A percentile compares a stretch with the other conserved stretches of the same genome.
Conservation (phyloP, 2,113 vertebrate genomes). For the Ammodramus savannarum region DNA sequence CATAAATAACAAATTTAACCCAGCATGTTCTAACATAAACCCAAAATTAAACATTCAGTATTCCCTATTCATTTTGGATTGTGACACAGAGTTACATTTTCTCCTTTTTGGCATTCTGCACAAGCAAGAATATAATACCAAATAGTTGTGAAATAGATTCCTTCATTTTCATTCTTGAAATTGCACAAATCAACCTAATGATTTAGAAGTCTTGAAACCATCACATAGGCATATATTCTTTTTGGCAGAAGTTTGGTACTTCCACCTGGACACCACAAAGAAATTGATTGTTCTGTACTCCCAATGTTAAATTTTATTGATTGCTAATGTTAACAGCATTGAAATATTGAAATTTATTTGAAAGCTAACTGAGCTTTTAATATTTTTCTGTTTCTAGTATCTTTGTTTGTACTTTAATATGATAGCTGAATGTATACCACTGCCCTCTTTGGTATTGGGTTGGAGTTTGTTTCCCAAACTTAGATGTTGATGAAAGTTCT, state of each 20-base stretch:
- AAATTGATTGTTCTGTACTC: neutral
- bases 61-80: neutral
- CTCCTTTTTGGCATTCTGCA: neutral
- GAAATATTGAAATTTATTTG: neutral
- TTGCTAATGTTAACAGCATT: neutral
- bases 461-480: accelerated
- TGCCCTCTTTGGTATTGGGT: accelerated
- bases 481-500: neutral
- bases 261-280: neutral
- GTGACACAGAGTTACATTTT: neutral
- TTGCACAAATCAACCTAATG: neutral
- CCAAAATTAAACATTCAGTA: neutral
- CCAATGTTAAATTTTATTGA: neutral
- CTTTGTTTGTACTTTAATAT: neutral
- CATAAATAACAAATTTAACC: neutral
- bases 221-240: neutral
- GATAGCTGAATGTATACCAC: neutral
- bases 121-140: neutral
- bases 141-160: neutral
- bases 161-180: neutral
- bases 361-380: neutral
- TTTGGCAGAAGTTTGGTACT: neutral
- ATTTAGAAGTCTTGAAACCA: neutral
- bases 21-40: neutral
- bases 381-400: neutral